Percentiles rank a stretch among this genome's conserved stretches.
phyloP scores from a whole-genome alignment of 2,888 invertebrate species.

The Apamea epomidion region DNA sequence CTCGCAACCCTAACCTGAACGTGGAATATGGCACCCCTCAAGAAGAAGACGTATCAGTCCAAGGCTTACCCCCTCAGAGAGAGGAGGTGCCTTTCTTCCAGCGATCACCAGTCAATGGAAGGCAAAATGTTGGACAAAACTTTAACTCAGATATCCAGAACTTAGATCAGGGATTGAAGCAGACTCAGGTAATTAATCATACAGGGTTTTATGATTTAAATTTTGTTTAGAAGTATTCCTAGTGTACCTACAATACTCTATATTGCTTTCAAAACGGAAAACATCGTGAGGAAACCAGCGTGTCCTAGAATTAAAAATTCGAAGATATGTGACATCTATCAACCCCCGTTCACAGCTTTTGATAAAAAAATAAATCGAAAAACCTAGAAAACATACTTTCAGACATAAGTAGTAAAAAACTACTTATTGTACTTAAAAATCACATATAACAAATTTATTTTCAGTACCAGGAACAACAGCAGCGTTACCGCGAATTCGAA shows the following conservation, averaged over 20 bases:
- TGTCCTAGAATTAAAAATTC: background rate
- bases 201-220: background rate
- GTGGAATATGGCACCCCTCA: conserved; percentile 72
- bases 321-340: background rate
- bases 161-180: conserved; percentile 79
- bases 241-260: background rate
- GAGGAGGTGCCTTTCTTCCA: conserved; percentile 85
- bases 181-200: conserved; percentile 75
- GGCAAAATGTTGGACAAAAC: conserved; percentile 81
- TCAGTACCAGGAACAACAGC: conserved; percentile 84
- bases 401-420: background rate
- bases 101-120: conserved; percentile 83
- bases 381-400: background rate
- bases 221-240: conserved; percentile 1
- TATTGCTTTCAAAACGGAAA: background rate
- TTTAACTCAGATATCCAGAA: conserved; percentile 80
- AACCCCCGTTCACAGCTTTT: background rate
- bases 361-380: background rate
- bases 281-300: background rate
- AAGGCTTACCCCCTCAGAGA: conserved; percentile 80
- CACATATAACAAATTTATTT: background rate
- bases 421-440: background rate
- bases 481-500: conserved; percentile 80
- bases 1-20: conserved; percentile 73
- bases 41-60: conserved; percentile 83